Base-by-base conservation (phyloP, 2,797 vertebrate genomes). In the Anguilla obscura region DNA sequence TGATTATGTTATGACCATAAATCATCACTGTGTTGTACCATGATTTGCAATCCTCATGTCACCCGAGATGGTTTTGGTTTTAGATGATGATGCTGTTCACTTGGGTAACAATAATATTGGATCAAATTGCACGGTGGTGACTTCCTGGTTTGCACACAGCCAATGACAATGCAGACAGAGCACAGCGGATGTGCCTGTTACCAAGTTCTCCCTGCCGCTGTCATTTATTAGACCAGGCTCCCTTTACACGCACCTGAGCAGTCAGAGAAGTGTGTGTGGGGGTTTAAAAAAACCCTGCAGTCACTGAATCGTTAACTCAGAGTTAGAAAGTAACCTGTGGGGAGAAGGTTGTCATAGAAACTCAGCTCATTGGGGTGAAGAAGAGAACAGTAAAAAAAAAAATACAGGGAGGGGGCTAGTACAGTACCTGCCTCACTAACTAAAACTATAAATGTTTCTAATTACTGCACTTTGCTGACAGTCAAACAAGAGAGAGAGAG, bases 301-400 rank as follows among this genome's bases (percentile, higher is more conserved):
- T 88, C 92, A 91, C 91, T 94, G 94, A 95, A 96, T 94, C 96
- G 95, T 96, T 94, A 94, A 95, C 91, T 94, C 92, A 88, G 87
- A 94, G 95, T 95, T 94, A 95, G 89, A 95, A 89, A 93, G 90
- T 94, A 95, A 96, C 93, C 95, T 94, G 91, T 90, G 87, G 95
- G 94, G 94, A 94, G 89, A 85, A 40, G n/a, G 95, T 96, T 95
- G 85, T 94, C 93, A 96, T 95, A 92, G 96, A 94, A 96, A 97
- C 95, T 60, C 12, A 87, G 91, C 93, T 95, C 92, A 93, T 95
- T 95, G 91, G 88, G 90, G 92, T 91, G 91, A 93, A 88, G 91
- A 90, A 88, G 71, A 91, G 91, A 94, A 92, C 21, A 82, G 91
- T 91, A 90, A 89, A 21, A 40, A 86, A 40, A 60, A 33, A 79